Evolutionary conservation across 2,888 invertebrate species (phyloP).

Genomic region (Melanargia galathea): DNA sequence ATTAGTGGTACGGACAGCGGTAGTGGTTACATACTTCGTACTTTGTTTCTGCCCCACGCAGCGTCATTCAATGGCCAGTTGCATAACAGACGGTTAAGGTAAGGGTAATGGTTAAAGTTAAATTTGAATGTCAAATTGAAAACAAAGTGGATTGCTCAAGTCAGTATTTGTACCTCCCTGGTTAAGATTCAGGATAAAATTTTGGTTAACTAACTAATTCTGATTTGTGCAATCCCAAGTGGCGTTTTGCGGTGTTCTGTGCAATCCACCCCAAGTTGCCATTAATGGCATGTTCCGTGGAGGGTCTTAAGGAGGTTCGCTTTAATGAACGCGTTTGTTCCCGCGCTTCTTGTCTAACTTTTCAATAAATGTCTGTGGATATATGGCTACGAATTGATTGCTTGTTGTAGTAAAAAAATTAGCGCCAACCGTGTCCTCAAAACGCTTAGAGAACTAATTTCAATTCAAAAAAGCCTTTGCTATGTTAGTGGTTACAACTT

Average conservation of each 20-base stretch:
- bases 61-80: too few relatives aligned
- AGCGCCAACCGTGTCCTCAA: constrained; percentile 66
- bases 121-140: too few relatives aligned
- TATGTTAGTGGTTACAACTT: constrained; percentile 65
- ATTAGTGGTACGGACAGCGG: neutral
- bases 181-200: too few relatives aligned
- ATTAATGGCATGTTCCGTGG: neutral
- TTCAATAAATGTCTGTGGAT: neutral
- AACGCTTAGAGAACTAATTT: constrained; percentile 54
- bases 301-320: neutral
- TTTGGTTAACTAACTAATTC: too few relatives aligned
- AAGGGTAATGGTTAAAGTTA: too few relatives aligned
- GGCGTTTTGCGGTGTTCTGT: too few relatives aligned
- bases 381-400: constrained; percentile 48
- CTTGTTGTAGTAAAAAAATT: constrained; percentile 81
- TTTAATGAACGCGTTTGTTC: neutral
- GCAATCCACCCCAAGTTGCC: neutral
- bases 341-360: neutral
- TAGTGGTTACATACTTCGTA: neutral
- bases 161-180: too few relatives aligned
- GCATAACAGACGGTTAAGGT: too few relatives aligned
- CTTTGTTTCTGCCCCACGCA: neutral
- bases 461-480: constrained; percentile 57
- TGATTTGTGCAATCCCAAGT: too few relatives aligned
- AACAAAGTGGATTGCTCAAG: too few relatives aligned